Base-by-base conservation (phyloP, 2,888 invertebrate genomes). In the Ecdyonurus torrentis region DNA sequence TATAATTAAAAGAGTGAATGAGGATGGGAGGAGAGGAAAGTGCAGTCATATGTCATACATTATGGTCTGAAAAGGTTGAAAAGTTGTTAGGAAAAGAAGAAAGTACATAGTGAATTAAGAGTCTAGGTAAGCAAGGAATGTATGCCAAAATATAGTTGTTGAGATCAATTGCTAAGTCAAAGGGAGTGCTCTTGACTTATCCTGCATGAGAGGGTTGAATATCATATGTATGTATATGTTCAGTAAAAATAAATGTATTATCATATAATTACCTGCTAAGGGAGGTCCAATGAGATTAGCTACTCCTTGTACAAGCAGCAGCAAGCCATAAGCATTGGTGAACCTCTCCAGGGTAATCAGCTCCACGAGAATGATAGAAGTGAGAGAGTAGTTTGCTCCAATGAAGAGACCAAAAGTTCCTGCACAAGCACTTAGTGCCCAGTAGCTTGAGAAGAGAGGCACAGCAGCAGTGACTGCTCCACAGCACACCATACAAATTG, bases 201-300 rank as follows among this genome's bases (percentile, higher is more conserved):
- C n/a, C n/a, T n/a, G n/a, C n/a, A n/a, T n/a, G 1, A 67, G 20
- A 61, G 23, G 64, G 15, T 19, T 15, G 1, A 63, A n/a, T 23
- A 5, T n/a, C n/a, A n/a, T n/a, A n/a, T n/a, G n/a, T n/a, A n/a
- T n/a, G n/a, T n/a, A n/a, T n/a, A n/a, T n/a, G n/a, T n/a, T n/a
- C n/a, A n/a, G n/a, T n/a, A n/a, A n/a, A n/a, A n/a, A n/a, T n/a
- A n/a, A n/a, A n/a, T n/a, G n/a, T n/a, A n/a, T n/a, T n/a, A n/a
- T 58, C 20, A 58, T 7, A 24, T 10, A 52, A 60, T 60, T 70
- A 84, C 96, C 96, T 70, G 92, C 93, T 63, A 96, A 74, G 0
- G 95, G 93, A 5, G 97, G 96, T 61, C 96, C 97, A 65, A 90
- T 79, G 60, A 96, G 79, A 77, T 92, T 93, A 2, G 94, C 95